Evolutionary conservation across 2,888 invertebrate species (phyloP).

Genomic region (Terebella lapidaria): DNA sequence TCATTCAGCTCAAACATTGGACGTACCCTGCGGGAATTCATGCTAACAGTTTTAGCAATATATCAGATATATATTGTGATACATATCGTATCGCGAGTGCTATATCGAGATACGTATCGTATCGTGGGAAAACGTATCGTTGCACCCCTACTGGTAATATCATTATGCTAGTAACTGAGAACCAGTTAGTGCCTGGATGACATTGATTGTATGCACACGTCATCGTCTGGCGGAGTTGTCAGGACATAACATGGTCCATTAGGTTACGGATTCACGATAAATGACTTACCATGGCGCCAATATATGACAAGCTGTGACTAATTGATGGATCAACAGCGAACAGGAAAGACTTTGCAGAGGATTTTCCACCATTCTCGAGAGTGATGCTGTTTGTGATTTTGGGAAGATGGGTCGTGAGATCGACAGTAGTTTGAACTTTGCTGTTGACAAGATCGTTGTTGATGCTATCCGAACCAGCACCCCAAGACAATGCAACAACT

Average conservation of each 20-base stretch:
- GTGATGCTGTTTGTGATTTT: slow-evolving; percentile 76
- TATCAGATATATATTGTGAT: no score
- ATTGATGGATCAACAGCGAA: slow-evolving; percentile 66
- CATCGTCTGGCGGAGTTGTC: no score
- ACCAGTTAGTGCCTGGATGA: background rate
- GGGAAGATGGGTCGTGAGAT: slow-evolving; percentile 82
- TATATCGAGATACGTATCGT: no score
- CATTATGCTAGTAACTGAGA: background rate
- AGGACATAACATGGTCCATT: no score
- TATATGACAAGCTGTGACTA: slow-evolving; percentile 67
- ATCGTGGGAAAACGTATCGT: no score
- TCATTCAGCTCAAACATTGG: no score
- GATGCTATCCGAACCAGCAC: slow-evolving; percentile 28
- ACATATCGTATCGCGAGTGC: no score
- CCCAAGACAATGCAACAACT: slow-evolving; percentile 9
- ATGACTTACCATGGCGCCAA: slow-evolving; percentile 66
- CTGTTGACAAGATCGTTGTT: slow-evolving; percentile 45
- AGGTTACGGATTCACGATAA: no score
- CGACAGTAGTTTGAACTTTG: slow-evolving; percentile 80
- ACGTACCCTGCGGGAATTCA: no score
- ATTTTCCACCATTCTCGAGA: slow-evolving; percentile 76
- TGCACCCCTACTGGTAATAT: no score
- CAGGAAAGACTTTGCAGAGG: slow-evolving; percentile 66
- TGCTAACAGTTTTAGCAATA: no score
- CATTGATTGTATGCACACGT: background rate